Percentiles rank a stretch among this genome's conserved stretches.
phyloP scores from a whole-genome alignment of 2,113 vertebrate genomes.

The Vulpes lagopus region DNA sequence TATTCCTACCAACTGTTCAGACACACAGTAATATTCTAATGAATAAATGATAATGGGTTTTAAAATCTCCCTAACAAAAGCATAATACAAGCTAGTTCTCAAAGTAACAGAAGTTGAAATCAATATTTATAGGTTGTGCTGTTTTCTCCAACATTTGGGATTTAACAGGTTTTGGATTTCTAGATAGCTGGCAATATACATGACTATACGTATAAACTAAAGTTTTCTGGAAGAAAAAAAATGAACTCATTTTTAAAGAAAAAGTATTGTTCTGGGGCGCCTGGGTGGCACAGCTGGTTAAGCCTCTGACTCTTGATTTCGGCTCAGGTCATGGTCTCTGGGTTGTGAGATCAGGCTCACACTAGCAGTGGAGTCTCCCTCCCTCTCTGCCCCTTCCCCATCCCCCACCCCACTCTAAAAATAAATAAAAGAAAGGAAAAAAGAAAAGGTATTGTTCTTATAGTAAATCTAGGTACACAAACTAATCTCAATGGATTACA shows the following conservation, averaged over 20 bases:
- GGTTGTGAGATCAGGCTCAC: not conserved
- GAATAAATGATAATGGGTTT: slow-evolving; percentile 59
- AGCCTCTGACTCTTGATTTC: not conserved
- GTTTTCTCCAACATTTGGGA: slow-evolving; percentile 41
- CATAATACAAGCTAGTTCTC: slow-evolving; percentile 25
- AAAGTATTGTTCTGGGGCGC: not conserved
- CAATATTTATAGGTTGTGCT: not conserved
- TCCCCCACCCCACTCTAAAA: not conserved
- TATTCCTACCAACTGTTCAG: slow-evolving; percentile 56
- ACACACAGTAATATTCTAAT: slow-evolving; percentile 47
- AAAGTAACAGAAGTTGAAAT: slow-evolving; percentile 51
- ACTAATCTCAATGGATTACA: not conserved
- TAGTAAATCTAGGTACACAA: not conserved
- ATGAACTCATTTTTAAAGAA: not conserved
- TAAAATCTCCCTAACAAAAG: not conserved
- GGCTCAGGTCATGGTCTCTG: not conserved
- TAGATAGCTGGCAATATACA: not conserved
- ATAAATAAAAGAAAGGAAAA: not conserved
- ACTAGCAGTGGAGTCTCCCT: not conserved
- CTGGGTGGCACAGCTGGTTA: not conserved
- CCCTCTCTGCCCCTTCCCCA: not conserved
- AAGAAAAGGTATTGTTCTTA: not conserved
- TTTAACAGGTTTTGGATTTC: slow-evolving; percentile 23
- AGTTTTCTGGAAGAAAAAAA: not conserved
- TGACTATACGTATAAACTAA: not conserved